Conservation (phyloP, 2,888 invertebrate species). For the Ectemnius continuus region DNA sequence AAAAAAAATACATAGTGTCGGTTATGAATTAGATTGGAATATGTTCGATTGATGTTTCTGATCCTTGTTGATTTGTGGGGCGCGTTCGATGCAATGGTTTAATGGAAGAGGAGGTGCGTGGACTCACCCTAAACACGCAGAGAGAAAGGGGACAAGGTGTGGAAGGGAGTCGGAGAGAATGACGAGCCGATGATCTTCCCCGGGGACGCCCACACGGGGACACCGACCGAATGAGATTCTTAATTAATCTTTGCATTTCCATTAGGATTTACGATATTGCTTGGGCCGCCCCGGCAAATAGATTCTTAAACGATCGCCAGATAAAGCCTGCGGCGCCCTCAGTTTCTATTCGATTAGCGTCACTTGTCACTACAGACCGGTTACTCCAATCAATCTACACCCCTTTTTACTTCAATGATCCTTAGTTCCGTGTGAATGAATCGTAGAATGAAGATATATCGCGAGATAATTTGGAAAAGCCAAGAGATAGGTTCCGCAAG, state of each 20-base stretch:
- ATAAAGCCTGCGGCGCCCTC: constrained; percentile 49
- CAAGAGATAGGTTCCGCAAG: constrained; percentile 32
- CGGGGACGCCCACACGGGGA: constrained; percentile 64
- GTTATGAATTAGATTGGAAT: background rate
- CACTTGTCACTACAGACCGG: constrained; percentile 4
- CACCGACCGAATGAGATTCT: constrained; percentile 66
- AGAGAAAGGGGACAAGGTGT: background rate
- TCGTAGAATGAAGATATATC: too few relatives aligned
- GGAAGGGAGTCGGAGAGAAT: constrained; percentile 49
- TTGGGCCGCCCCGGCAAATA: constrained; percentile 57
- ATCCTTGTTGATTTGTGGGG: constrained; percentile 52
- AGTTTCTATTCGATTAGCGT: constrained; percentile 37
- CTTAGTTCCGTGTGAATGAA: background rate
- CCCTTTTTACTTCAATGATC: background rate
- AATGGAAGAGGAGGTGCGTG: constrained; percentile 23
- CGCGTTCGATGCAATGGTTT: constrained; percentile 22
- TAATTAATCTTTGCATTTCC: constrained; percentile 74
- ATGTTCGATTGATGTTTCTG: constrained; percentile 50
- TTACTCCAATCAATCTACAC: background rate
- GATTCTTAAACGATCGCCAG: constrained; percentile 53
- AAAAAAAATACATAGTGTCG: background rate
- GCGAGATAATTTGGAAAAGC: too few relatives aligned
- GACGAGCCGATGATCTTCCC: constrained; percentile 65
- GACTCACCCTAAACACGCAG: constrained; percentile 36
- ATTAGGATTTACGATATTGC: constrained; percentile 71